phyloP scores from a whole-genome alignment of 2,113 vertebrate species.

The Numenius arquata region DNA sequence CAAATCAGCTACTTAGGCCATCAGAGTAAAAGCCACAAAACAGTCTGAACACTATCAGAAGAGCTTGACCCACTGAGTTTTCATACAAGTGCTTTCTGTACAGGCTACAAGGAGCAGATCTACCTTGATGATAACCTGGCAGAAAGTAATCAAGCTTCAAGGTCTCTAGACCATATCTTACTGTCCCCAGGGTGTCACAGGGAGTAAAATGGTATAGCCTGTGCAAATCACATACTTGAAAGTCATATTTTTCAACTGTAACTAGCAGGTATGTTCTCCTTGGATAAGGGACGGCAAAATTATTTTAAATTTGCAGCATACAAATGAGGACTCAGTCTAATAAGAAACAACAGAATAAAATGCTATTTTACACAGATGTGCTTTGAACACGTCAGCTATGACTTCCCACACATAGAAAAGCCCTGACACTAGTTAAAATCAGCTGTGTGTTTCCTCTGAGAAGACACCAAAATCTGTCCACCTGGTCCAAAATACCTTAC shows the following conservation, averaged over 20 bases:
- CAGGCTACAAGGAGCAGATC: not conserved
- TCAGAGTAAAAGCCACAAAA: not conserved
- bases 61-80: not conserved
- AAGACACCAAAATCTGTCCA: not conserved
- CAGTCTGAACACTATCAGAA: not conserved
- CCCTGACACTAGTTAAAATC: not conserved
- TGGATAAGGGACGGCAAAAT: not conserved
- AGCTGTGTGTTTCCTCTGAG: not conserved
- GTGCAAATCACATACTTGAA: not conserved
- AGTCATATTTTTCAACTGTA: not conserved
- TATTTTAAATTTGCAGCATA: not conserved
- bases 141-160: slow-evolving; percentile 2
- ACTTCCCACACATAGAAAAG: not conserved
- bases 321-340: not conserved
- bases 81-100: not conserved
- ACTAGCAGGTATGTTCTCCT: not conserved
- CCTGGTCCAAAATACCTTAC: not conserved
- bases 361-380: not conserved
- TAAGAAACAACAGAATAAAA: not conserved
- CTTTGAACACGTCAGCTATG: not conserved
- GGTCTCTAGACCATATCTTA: not conserved
- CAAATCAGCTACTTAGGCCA: not conserved
- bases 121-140: not conserved
- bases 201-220: not conserved
- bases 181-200: not conserved